Evolutionary conservation across 2,113 vertebrate species (phyloP).

Genomic region (Chionomys nivalis): DNA sequence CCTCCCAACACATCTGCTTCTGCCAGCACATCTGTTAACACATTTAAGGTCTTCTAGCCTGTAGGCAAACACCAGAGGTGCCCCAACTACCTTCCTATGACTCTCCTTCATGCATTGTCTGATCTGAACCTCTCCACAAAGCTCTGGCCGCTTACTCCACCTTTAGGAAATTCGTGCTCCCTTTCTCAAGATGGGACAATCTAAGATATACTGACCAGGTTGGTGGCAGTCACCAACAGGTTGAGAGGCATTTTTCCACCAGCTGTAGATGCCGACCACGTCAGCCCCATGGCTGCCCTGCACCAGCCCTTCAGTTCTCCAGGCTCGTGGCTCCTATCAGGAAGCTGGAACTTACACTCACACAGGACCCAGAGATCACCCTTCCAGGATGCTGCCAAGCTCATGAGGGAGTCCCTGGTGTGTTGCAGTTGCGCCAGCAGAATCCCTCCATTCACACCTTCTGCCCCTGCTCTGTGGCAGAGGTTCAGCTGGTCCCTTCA

Average conservation of each 20-base stretch:
- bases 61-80: fast-evolving
- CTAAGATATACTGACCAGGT: neutral
- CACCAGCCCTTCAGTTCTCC: neutral
- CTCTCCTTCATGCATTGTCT: neutral
- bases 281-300: neutral
- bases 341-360: neutral
- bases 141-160: neutral
- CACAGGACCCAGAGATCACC: neutral
- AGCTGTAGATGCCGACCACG: fast-evolving
- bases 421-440: fast-evolving
- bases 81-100: neutral
- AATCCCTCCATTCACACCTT: neutral
- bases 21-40: neutral
- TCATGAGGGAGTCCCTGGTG: neutral
- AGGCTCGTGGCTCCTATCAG: neutral
- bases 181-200: neutral
- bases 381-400: neutral
- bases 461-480: neutral
- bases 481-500: neutral
- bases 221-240: neutral
- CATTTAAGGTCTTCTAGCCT: no score
- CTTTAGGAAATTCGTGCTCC: neutral
- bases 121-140: neutral
- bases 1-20: neutral
- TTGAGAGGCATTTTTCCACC: neutral